These are phyloP conservation scores for Notolepis coatsorum DNA, from an alignment of 2,797 vertebrate genomes.

Conservation along the genomic window DNA sequence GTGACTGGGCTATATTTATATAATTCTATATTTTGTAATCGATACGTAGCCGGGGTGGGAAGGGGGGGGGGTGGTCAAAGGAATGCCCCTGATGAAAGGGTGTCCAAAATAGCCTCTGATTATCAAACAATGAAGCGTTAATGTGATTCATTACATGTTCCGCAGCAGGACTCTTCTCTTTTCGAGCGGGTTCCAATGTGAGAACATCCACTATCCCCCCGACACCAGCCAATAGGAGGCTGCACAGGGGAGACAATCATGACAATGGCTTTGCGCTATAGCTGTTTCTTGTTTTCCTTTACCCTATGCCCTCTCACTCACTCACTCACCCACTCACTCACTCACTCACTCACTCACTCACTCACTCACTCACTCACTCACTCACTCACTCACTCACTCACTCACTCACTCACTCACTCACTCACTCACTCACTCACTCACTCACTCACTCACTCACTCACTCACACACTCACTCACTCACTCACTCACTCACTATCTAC, in stretches of 20 bases:
- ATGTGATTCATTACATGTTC: constrained; percentile 61
- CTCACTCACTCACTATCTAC: neutral
- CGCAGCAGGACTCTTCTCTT: no score
- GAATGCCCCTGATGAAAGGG: constrained; percentile 48
- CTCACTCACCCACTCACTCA: no score
- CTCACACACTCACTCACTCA: neutral
- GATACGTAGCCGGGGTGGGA: constrained; percentile 62
- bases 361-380: neutral
- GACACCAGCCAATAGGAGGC: no score
- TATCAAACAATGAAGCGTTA: constrained; percentile 70
- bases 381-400: neutral
- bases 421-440: neutral
- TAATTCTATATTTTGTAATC: no score
- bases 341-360: neutral
- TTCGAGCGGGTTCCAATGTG: no score
- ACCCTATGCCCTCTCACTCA: neutral
- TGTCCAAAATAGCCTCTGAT: constrained; percentile 72
- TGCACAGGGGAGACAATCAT: no score
- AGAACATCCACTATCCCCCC: no score
- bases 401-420: neutral
- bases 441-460: neutral
- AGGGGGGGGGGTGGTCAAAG: no score
- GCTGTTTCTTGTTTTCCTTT: constrained; percentile 17
- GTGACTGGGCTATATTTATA: constrained; percentile 73
- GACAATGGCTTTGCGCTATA: no score